These are phyloP conservation scores for Eucera pruinosa DNA, from an alignment of 2,888 invertebrate species.

Conservation along the genomic window DNA sequence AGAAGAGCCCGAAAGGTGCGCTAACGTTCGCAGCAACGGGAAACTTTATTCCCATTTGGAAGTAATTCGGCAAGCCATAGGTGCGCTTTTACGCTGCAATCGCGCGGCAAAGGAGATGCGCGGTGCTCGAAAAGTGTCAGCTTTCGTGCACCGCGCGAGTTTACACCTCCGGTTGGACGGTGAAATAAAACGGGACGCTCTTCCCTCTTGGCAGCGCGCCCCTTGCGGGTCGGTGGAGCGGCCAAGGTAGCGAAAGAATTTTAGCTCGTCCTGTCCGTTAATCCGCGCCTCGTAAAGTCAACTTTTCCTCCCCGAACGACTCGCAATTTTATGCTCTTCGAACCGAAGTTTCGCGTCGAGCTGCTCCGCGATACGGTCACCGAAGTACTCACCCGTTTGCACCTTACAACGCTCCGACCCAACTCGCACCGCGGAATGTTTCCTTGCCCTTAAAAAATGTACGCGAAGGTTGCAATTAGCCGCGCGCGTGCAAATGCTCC, in stretches of 20 bases:
- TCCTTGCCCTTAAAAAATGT: no score
- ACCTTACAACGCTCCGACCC: slow-evolving; percentile 8
- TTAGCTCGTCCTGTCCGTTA: slow-evolving; percentile 31
- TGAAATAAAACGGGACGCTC: slow-evolving; percentile 30
- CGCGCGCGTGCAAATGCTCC: no score
- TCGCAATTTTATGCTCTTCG: slow-evolving; percentile 45
- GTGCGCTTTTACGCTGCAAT: no score
- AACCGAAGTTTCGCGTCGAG: slow-evolving; percentile 8
- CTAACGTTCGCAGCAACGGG: no score
- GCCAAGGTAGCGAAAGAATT: slow-evolving; percentile 33
- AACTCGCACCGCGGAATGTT: slow-evolving; percentile 25
- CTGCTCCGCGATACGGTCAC: neutral
- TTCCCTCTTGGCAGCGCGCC: slow-evolving; percentile 8
- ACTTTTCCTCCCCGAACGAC: slow-evolving; percentile 20
- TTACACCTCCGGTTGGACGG: slow-evolving; percentile 13
- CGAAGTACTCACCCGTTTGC: neutral
- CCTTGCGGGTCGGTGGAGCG: no score
- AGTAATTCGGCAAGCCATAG: no score
- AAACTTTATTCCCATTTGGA: no score
- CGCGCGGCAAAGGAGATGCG: no score
- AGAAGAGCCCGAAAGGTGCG: no score
- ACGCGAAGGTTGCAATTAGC: no score
- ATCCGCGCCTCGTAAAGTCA: slow-evolving; percentile 56
- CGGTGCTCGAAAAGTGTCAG: no score
- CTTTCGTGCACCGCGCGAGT: slow-evolving; percentile 4